phyloP scores from a whole-genome alignment of 1,140 invertebrate genomes.

The Arctopsyche grandis region DNA sequence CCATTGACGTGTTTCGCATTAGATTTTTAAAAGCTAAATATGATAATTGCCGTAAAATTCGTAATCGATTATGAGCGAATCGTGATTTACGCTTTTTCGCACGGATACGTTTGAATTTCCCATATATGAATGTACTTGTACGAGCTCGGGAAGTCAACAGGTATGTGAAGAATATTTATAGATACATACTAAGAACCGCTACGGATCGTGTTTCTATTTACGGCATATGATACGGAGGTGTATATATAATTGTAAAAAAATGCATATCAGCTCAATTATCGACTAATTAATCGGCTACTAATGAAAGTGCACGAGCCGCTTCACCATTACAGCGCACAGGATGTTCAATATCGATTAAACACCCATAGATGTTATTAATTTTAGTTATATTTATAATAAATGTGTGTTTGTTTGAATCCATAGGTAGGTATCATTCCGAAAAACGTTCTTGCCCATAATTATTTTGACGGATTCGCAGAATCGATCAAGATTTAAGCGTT shows the following conservation, averaged over 20 bases:
- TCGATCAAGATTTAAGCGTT: too few relatives aligned
- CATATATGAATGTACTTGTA: neutral
- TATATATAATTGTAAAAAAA: slow-evolving; percentile 36
- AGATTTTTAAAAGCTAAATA: neutral
- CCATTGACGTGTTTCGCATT: neutral
- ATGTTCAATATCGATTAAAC: neutral
- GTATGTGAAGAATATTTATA: too few relatives aligned
- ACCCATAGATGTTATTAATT: too few relatives aligned
- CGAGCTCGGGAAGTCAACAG: neutral
- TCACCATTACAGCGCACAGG: neutral
- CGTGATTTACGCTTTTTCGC: slow-evolving; percentile 44
- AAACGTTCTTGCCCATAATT: too few relatives aligned
- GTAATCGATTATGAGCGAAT: slow-evolving; percentile 34
- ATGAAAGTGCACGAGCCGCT: slow-evolving; percentile 39
- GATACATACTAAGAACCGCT: too few relatives aligned
- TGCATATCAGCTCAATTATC: slow-evolving; percentile 50
- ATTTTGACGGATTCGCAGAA: too few relatives aligned
- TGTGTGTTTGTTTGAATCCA: too few relatives aligned
- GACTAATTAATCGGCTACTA: slow-evolving; percentile 54
- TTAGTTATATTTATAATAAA: too few relatives aligned
- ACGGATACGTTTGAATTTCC: neutral
- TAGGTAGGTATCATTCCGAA: too few relatives aligned
- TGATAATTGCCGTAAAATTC: slow-evolving; percentile 25
- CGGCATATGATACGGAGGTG: neutral
- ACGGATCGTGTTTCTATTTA: slow-evolving; percentile 16